Evolutionary conservation across 2,888 invertebrate genomes (phyloP), one percentile per base, ranked within the genome.

Genomic region (Melinaea menophilus): DNA sequence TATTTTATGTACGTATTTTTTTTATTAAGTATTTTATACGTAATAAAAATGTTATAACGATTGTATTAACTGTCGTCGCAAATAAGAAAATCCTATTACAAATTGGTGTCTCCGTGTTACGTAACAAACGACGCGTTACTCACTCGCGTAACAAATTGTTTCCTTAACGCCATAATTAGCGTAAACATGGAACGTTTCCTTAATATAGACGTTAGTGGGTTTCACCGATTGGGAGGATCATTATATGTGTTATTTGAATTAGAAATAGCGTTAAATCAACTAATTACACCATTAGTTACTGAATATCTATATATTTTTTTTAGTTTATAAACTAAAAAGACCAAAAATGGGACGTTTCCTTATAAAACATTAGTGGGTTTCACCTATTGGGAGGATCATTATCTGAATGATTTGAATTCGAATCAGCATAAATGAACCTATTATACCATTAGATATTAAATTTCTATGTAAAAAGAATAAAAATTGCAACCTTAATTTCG

Each of bases 151-250:
- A 51, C 51, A 51, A 9, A 51, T 12, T 51, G 51, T 51, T 51
- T 51, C 51, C 51, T 31, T 31, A 51, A 51, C 31, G 46, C n/a
- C 22, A 31, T 48, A 22, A 5, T 48, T 2, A 4, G 5, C 5
- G 48, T 13, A 48, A 48, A 51, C 7, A 51, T 31, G 9, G 9
- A n/a, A 51, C 51, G n/a, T 31, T 51, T 51, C 51, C 51, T 51
- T 9, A 51, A 51, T 31, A 31, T 9, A 48, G 7, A 51, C 51
- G 31, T 51, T 11, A 5, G 5, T 51, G 31, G 51, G 31, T 51
- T 51, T 31, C 51, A 51, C 1, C 31, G 22, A 31, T 51, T 51
- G 22, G 7, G 5, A 31, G 5, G 5, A 51, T 31, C 5, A 22
- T 51, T 51, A 51, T 51, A 9, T 48, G 9, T 3, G 11, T 35